These are phyloP conservation scores for Gerris buenoi DNA, from an alignment of 1,140 invertebrate genomes.

Conservation along the genomic window DNA sequence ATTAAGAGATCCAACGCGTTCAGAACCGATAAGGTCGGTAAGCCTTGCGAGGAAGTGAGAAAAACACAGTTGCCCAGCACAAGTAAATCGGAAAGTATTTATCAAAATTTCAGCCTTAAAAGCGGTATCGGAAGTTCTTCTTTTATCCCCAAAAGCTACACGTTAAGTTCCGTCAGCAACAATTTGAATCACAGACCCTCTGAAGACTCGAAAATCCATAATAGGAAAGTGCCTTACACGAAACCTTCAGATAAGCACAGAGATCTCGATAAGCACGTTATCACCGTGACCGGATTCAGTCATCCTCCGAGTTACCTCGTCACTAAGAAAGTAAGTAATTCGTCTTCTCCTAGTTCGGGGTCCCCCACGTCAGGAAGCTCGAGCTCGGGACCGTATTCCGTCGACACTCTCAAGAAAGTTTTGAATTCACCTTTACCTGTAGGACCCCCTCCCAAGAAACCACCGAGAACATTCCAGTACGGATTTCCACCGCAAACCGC, in stretches of 20 bases:
- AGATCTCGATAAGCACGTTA: background rate
- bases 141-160: conserved; percentile 4
- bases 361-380: background rate
- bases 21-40: conserved; percentile 11
- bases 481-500: too few relatives aligned
- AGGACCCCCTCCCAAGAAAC: conserved; percentile 53
- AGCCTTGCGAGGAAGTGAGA: background rate
- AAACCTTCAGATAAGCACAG: background rate
- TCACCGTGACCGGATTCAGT: background rate
- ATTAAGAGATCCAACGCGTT: conserved; percentile 19
- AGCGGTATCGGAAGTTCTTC: background rate
- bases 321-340: too few relatives aligned
- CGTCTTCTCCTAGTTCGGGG: background rate
- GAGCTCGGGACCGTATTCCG: background rate
- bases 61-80: too few relatives aligned
- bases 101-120: background rate
- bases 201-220: background rate
- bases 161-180: background rate
- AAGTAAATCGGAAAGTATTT: background rate
- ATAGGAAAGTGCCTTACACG: background rate
- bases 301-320: background rate
- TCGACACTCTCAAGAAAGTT: conserved; percentile 42
- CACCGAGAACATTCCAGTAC: conserved; percentile 42
- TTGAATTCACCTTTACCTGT: conserved; percentile 43
- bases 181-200: background rate